Percentiles rank a stretch among this genome's conserved stretches.
These are phyloP conservation scores for Plebejus argus DNA, from an alignment of 2,888 invertebrate species.

Conservation along the genomic window DNA sequence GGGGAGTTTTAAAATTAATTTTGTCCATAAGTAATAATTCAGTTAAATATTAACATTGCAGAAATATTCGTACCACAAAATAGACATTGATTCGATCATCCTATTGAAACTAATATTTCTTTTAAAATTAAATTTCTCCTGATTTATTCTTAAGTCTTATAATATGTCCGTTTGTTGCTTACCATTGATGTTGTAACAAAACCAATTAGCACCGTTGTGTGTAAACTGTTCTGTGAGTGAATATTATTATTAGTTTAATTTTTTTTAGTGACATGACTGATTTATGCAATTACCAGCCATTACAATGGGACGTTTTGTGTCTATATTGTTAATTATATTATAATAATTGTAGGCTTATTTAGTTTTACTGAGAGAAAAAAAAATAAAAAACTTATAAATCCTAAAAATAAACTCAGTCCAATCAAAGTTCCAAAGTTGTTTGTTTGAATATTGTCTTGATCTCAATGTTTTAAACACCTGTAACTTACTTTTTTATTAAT, in stretches of 20 bases:
- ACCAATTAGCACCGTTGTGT: background rate
- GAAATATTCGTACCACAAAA: background rate
- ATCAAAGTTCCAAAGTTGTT: constrained; percentile 54
- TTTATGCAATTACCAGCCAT: constrained; percentile 9
- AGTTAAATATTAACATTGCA: background rate
- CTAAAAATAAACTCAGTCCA: constrained; percentile 43
- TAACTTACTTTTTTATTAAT: background rate
- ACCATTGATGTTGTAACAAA: background rate
- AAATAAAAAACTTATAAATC: constrained; percentile 36
- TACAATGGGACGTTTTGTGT: background rate
- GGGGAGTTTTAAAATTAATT: background rate
- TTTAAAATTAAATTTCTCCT: background rate
- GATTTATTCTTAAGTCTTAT: background rate
- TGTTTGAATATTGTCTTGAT: constrained; percentile 65
- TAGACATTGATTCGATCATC: background rate
- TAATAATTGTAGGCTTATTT: constrained; percentile 1
- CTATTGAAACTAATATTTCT: background rate
- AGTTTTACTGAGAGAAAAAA: background rate
- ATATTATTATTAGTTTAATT: background rate
- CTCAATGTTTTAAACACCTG: constrained; percentile 66
- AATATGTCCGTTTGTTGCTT: background rate
- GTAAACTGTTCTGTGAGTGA: background rate
- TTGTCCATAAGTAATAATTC: background rate
- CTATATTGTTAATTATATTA: background rate
- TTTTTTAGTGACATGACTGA: background rate